These are phyloP conservation scores for Todiramphus chloris DNA, from an alignment of 2,113 vertebrate genomes.

Conservation along the genomic window DNA sequence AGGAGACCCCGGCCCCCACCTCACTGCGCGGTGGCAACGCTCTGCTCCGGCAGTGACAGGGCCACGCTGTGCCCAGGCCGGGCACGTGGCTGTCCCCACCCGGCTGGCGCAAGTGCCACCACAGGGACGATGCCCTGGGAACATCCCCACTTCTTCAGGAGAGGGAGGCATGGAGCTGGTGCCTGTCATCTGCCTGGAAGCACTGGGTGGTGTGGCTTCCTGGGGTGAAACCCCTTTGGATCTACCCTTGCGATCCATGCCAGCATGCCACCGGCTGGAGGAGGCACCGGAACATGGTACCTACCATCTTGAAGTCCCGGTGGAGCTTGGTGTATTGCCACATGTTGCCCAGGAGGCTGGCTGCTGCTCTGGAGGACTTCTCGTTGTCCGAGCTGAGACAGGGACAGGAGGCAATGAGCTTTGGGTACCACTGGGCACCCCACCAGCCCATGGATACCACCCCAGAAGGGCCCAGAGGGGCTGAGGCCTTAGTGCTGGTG, in stretches of 20 bases:
- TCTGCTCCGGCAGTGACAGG: rapidly evolving
- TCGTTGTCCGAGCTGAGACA: conserved; percentile 73
- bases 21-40: not conserved
- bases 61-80: rapidly evolving
- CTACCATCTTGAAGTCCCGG: conserved; percentile 83
- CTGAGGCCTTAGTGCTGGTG: rapidly evolving
- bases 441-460: not conserved
- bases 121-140: rapidly evolving
- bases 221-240: not conserved
- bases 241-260: rapidly evolving
- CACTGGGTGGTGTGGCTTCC: not conserved
- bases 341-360: conserved; percentile 91
- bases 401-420: not conserved
- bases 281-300: not conserved
- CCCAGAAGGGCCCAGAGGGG: rapidly evolving
- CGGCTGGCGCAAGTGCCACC: not conserved
- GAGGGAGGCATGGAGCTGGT: rapidly evolving
- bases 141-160: not conserved
- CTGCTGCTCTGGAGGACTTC: conserved; percentile 83
- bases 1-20: not conserved
- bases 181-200: rapidly evolving
- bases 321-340: conserved; percentile 94
- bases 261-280: rapidly evolving
- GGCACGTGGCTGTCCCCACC: not conserved
- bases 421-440: rapidly evolving